These are phyloP conservation scores for pig (Sus scrofa) DNA, from an alignment of 2,113 vertebrate species.

Conservation along the genomic window T2T-Sscrofa CM000824.6:174914001-174914500, in stretches of 20 bases:
- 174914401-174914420: not conserved
- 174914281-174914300: not conserved
- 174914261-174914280: not conserved
- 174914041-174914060: not conserved
- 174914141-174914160: not conserved
- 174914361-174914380: not conserved
- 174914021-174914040: not conserved
- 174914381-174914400: not conserved
- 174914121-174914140: not conserved
- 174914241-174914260: not conserved
- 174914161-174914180: not conserved
- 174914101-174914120: not conserved
- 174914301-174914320: not conserved
- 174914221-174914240: not conserved
- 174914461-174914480: not conserved
- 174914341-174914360: not conserved
- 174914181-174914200: not conserved
- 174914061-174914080: not conserved
- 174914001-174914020: not conserved
- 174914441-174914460: not conserved
- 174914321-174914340: not conserved
- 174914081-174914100: not conserved
- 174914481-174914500: accelerated
- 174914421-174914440: not conserved
- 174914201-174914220: not conserved